Conservation (phyloP, 92 coral and sea anemone species). For the Actinernus sp. region DNA sequence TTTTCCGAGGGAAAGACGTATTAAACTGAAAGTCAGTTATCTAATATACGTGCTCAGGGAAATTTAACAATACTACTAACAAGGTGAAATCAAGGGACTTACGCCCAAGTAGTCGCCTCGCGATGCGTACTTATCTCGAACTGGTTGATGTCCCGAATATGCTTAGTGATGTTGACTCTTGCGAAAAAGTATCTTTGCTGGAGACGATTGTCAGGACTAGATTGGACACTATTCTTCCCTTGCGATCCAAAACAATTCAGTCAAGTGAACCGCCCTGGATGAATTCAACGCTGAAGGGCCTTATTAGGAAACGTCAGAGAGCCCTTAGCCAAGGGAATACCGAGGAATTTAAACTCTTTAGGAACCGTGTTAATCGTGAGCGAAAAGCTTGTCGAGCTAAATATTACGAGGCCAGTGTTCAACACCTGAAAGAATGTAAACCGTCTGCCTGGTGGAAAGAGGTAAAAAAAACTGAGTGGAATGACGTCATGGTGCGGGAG, state of each 20-base stretch:
- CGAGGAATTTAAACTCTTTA: conserved; percentile 27
- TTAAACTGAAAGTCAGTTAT: too few species aligned
- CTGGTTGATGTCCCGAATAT: conserved; percentile 26
- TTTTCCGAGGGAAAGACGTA: too few species aligned
- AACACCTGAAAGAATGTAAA: conserved; percentile 48
- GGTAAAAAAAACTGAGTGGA: conserved; percentile 47
- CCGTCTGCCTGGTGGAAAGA: conserved; percentile 55
- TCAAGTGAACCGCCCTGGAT: conserved; percentile 69
- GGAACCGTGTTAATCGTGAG: conserved; percentile 60
- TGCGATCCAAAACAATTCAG: conserved; percentile 45
- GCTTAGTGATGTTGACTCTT: conserved; percentile 34
- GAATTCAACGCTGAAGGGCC: conserved; percentile 52
- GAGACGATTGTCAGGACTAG: conserved; percentile 37
- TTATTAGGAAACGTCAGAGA: conserved; percentile 55
- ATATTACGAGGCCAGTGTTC: conserved; percentile 35
- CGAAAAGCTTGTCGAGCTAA: conserved; percentile 47
- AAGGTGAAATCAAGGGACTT: conserved; percentile 51
- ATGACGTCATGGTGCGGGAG: too few species aligned
- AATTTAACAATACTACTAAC: too few species aligned
- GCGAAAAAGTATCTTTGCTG: conserved; percentile 44
- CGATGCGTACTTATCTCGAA: conserved; percentile 46
- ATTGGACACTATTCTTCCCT: conserved; percentile 43
- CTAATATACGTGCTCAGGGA: too few species aligned
- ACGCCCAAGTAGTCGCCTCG: conserved; percentile 51
- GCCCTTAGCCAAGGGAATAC: conserved; percentile 34